These are phyloP conservation scores for Drosophila anceps DNA, from an alignment of 2,888 invertebrate genomes.

Conservation along the genomic window DNA sequence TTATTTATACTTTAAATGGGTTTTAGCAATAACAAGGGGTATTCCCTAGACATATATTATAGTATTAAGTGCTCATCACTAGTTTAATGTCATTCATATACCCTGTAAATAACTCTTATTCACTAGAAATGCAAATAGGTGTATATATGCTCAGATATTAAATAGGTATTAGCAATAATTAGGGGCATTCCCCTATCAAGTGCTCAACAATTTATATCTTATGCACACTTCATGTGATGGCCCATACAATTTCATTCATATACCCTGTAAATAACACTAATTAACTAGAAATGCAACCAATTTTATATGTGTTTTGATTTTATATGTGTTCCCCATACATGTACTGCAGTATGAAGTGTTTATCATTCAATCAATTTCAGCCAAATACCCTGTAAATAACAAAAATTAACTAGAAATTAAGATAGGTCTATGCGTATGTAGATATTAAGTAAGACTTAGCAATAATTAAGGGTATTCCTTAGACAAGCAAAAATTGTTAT, in stretches of 20 bases:
- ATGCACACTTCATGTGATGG: not conserved
- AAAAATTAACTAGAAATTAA: too few species aligned
- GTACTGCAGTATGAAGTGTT: too few species aligned
- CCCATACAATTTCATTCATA: not conserved
- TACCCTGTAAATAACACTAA: not conserved
- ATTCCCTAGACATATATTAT: not conserved
- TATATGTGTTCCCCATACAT: too few species aligned
- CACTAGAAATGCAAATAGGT: too few species aligned
- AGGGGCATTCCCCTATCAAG: not conserved
- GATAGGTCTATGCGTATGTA: not conserved
- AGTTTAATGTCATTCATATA: too few species aligned
- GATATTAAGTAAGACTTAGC: not conserved
- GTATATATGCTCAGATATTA: too few species aligned
- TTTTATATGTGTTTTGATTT: too few species aligned
- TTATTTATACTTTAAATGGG: not conserved
- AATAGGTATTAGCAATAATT: not conserved
- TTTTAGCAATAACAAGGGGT: not conserved
- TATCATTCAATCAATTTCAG: too few species aligned
- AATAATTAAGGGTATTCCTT: not conserved
- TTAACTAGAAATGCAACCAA: not conserved
- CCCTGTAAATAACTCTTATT: too few species aligned
- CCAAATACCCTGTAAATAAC: too few species aligned
- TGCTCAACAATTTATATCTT: not conserved
- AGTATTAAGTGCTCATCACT: too few species aligned
- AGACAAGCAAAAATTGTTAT: too few species aligned